phyloP scores from a whole-genome alignment of 2,888 invertebrate genomes.

The Glomeris marginata region DNA sequence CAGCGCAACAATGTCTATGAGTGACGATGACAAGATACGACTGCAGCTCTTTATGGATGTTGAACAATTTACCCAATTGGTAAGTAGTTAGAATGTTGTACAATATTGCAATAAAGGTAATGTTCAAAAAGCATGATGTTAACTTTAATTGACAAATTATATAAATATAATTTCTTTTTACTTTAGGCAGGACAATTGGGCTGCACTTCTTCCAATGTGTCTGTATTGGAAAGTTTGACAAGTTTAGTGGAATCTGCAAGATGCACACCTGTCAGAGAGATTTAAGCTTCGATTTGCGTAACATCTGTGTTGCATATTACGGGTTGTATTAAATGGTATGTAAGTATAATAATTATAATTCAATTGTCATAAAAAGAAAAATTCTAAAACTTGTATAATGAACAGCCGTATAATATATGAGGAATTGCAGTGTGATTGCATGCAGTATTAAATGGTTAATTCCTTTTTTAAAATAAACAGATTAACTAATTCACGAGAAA shows the following conservation, averaged over 20 bases:
- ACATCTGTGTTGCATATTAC: neutral
- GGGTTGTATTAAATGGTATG: no score
- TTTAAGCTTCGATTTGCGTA: neutral
- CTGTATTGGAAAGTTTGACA: neutral
- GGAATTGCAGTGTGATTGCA: no score
- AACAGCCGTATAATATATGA: neutral
- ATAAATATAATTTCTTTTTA: neutral
- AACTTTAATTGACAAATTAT: neutral
- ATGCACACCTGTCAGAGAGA: no score
- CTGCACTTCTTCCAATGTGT: neutral
- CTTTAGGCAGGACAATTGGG: constrained; percentile 2
- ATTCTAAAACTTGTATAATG: neutral
- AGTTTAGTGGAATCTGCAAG: no score
- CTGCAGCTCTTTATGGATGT: constrained; percentile 79
- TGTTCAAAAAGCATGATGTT: neutral
- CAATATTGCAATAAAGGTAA: neutral
- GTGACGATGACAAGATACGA: constrained; percentile 89
- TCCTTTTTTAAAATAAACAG: neutral
- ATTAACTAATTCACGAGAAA: no score
- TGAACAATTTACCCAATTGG: constrained; percentile 49
- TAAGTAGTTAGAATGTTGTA: constrained; percentile 22
- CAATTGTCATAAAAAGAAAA: no score
- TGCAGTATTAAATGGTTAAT: neutral
- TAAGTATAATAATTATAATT: no score
- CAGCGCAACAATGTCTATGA: constrained; percentile 43